Conservation (phyloP, 2,888 invertebrate genomes). For the Agriopis aurantiaria region DNA sequence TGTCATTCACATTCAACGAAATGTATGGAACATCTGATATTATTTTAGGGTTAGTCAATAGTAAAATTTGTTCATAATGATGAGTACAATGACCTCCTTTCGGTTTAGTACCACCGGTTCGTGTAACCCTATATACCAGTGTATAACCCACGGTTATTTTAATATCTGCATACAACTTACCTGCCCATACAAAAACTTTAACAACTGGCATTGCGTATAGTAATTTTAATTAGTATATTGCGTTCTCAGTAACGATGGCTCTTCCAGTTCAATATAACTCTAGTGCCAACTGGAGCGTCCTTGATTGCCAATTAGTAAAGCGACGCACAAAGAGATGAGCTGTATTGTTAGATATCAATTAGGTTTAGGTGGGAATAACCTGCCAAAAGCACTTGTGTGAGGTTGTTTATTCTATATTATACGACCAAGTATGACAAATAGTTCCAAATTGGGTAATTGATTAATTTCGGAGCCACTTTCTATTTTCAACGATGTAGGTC, state of each 20-base stretch:
- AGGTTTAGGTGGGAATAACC: slow-evolving; percentile 34
- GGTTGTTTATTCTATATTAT: slow-evolving; percentile 11
- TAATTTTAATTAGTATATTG: slow-evolving; percentile 13
- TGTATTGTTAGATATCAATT: slow-evolving; percentile 56
- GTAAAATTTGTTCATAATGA: too few species aligned
- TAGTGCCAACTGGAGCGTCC: slow-evolving; percentile 46
- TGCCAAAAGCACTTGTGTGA: slow-evolving; percentile 13
- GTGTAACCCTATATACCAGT: too few species aligned
- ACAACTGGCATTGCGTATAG: neutral
- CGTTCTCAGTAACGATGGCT: slow-evolving; percentile 1
- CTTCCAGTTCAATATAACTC: slow-evolving; percentile 42
- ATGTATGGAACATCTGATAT: too few species aligned
- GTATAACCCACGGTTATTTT: neutral
- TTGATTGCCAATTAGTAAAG: slow-evolving; percentile 63
- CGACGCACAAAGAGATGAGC: slow-evolving; percentile 49
- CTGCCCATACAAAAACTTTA: neutral
- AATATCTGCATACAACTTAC: neutral
- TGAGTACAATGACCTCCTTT: too few species aligned
- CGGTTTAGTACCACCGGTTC: too few species aligned
- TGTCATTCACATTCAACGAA: too few species aligned
- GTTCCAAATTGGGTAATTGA: slow-evolving; percentile 5
- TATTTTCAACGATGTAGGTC: neutral
- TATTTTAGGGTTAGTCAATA: too few species aligned
- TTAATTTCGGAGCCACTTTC: neutral
- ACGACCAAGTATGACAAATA: neutral